These are phyloP conservation scores for Poicephalus meyeri DNA, from an alignment of 2,113 vertebrate species.

Conservation along the genomic window DNA sequence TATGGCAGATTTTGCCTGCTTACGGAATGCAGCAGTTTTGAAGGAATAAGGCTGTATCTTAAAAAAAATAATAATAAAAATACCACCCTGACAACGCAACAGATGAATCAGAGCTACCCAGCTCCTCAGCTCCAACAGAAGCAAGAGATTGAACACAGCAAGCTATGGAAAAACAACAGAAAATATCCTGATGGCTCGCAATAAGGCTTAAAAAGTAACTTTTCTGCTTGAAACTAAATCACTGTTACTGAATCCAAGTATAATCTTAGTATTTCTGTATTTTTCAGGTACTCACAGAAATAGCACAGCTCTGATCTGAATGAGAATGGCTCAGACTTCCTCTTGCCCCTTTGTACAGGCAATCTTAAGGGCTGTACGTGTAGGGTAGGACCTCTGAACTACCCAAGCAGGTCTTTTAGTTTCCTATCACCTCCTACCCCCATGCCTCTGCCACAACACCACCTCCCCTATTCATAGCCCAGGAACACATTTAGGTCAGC, in stretches of 20 bases:
- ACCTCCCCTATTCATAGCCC: not conserved
- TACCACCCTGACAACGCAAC: not conserved
- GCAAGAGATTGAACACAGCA: not conserved
- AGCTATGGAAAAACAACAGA: not conserved
- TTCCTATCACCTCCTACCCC: not conserved
- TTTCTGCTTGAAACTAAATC: not conserved
- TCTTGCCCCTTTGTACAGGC: not conserved
- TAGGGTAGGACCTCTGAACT: not conserved
- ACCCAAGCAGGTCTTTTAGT: not conserved
- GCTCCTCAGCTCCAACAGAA: not conserved
- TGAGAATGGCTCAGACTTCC: not conserved
- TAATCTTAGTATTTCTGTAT: not conserved
- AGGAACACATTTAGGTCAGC: not conserved
- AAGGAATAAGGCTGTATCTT: not conserved
- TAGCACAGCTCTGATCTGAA: not conserved
- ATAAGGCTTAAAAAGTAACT: not conserved
- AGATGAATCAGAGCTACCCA: not conserved
- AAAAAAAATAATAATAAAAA: not conserved
- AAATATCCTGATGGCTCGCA: not conserved
- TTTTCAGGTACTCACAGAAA: not conserved
- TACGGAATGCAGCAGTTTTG: not conserved
- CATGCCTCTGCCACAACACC: not conserved
- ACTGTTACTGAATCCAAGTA: not conserved
- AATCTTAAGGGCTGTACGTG: accelerated
- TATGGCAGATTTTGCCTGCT: not conserved